These are phyloP conservation scores for Parasteatoda tepidariorum DNA, from an alignment of 1,140 invertebrate genomes.

Conservation along the genomic window DNA sequence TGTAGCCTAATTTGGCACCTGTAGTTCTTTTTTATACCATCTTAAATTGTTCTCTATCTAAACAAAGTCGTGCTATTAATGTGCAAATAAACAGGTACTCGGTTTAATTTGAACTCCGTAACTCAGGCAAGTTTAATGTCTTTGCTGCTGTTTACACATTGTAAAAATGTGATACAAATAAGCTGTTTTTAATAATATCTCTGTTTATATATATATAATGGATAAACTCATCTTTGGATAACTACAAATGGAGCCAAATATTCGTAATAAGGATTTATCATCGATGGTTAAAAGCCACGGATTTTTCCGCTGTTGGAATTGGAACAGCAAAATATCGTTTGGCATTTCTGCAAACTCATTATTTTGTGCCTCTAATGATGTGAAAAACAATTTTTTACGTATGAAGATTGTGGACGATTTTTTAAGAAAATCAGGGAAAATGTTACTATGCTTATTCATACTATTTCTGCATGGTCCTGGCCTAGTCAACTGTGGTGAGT, in stretches of 20 bases:
- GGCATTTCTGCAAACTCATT: conserved; percentile 1
- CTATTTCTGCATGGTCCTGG: conserved; percentile 33
- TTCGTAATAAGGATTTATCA: conserved; percentile 41
- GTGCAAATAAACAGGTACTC: neutral
- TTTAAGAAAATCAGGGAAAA: conserved; percentile 40
- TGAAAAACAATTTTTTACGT: conserved; percentile 1
- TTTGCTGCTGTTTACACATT: neutral
- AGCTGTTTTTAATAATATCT: neutral
- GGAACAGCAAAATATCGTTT: conserved; percentile 22
- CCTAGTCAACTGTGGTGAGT: conserved; percentile 54
- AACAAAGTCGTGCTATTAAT: neutral
- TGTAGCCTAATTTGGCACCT: conserved; percentile 48
- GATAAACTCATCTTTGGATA: conserved; percentile 36
- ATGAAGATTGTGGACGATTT: conserved; percentile 21
- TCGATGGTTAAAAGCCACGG: conserved; percentile 26
- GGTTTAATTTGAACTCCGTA: neutral
- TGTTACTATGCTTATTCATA: conserved; percentile 46
- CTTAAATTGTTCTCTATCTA: neutral
- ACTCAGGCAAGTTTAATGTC: neutral
- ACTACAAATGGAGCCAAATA: conserved; percentile 1
- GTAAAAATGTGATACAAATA: too few relatives aligned
- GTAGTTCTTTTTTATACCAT: conserved; percentile 5
- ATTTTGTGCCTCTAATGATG: neutral
- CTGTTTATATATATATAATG: neutral
- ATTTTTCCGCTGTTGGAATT: conserved; percentile 18